These are phyloP conservation scores for Cotesia congregata DNA, from an alignment of 2,888 invertebrate species.

Conservation along the genomic window DNA sequence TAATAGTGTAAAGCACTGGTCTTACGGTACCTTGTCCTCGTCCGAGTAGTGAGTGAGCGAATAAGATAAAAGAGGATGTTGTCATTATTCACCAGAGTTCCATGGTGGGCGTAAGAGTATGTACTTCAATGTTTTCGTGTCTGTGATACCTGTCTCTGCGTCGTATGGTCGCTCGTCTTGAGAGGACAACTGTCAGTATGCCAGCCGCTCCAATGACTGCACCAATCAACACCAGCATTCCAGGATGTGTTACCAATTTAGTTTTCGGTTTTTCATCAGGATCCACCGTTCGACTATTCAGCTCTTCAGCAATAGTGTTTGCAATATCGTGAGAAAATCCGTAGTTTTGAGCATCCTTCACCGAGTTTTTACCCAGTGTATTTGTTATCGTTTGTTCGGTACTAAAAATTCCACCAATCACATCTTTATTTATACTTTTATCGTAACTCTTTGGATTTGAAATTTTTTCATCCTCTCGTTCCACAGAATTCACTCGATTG, in stretches of 20 bases:
- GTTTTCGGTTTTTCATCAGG: conserved; percentile 53
- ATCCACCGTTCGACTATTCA: conserved; percentile 60
- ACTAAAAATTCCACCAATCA: conserved; percentile 18
- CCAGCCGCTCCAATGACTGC: conserved; percentile 74
- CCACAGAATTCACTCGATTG: conserved; percentile 46
- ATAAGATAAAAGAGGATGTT: background rate
- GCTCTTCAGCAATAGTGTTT: conserved; percentile 61
- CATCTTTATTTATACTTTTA: conserved; percentile 15
- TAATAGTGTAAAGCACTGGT: background rate
- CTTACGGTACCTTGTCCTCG: background rate
- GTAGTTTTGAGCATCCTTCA: conserved; percentile 31
- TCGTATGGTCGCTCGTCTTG: conserved; percentile 66
- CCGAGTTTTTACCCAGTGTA: background rate
- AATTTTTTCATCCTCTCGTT: conserved; percentile 15
- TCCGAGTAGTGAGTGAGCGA: conserved; percentile 4
- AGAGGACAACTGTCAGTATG: conserved; percentile 71
- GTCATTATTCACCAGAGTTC: conserved; percentile 77
- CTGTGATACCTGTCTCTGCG: conserved; percentile 59
- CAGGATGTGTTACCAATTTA: conserved; percentile 71
- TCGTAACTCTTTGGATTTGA: conserved; percentile 15
- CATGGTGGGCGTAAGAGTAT: conserved; percentile 74
- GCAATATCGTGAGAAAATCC: conserved; percentile 66
- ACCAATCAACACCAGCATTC: conserved; percentile 73
- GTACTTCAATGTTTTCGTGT: conserved; percentile 75
- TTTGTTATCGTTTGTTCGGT: background rate